Conservation (phyloP, 1,140 invertebrate species). For the Zaprionus camerounensis region DNA sequence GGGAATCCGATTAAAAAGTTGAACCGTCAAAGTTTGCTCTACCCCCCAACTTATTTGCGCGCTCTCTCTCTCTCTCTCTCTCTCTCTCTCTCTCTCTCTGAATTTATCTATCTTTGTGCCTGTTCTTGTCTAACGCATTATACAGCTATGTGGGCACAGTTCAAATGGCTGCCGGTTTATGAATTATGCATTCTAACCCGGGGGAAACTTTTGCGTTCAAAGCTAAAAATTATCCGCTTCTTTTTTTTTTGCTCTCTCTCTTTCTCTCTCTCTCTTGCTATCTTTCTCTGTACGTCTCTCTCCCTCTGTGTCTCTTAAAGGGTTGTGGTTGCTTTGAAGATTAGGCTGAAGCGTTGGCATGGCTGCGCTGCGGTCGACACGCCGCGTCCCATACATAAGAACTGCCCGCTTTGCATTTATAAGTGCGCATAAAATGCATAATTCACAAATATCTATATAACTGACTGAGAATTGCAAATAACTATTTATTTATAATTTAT, state of each 20-base stretch:
- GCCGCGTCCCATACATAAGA: not conserved
- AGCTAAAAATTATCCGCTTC: conserved; percentile 67
- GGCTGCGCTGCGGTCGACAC: conserved; percentile 6
- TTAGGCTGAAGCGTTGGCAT: conserved; percentile 48
- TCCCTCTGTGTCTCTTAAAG: conserved; percentile 37
- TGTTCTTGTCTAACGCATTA: not conserved
- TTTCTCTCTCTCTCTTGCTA: conserved; percentile 11
- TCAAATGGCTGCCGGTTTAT: conserved; percentile 57
- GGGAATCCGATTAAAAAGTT: conserved; percentile 76
- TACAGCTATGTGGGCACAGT: conserved; percentile 33
- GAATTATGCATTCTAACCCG: conserved; percentile 72
- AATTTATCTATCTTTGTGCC: not conserved
- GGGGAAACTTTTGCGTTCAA: conserved; percentile 62
- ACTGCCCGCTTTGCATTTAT: conserved; percentile 34
- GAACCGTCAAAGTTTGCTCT: conserved; percentile 63
- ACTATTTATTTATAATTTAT: conserved; percentile 48
- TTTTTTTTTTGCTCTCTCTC: conserved; percentile 10
- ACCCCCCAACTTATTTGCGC: not conserved
- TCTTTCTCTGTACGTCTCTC: not conserved
- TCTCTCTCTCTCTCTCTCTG: not conserved
- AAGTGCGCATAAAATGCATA: conserved; percentile 61
- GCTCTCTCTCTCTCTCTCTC: not conserved
- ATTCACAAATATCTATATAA: conserved; percentile 41
- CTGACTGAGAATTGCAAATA: conserved; percentile 42
- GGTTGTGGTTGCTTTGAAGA: conserved; percentile 68